phyloP scores from a whole-genome alignment of 37 sponge, comb jelly and placozoan genomes.

The Amphimedon queenslandica region DNA sequence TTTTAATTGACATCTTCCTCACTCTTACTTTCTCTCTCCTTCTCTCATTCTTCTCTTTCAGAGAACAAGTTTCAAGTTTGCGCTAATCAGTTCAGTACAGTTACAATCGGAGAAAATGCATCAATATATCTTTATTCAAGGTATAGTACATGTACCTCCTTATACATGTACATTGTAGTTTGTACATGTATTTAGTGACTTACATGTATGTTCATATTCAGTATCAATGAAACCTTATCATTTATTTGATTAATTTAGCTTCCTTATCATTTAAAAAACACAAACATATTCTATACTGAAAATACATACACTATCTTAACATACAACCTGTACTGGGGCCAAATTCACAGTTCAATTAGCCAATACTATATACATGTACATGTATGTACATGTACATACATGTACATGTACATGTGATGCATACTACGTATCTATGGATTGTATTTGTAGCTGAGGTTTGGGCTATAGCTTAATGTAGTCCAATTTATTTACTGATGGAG shows the following conservation, averaged over 20 bases:
- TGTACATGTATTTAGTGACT: not conserved
- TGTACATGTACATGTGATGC: not conserved
- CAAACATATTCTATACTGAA: not conserved
- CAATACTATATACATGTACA: not conserved
- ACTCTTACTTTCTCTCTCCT: not conserved
- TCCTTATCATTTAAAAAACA: too few species aligned
- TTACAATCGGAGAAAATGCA: not conserved
- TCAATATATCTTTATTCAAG: not conserved
- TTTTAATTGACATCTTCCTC: too few species aligned
- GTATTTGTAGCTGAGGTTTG: too few species aligned
- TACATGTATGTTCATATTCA: too few species aligned
- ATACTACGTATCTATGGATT: not conserved
- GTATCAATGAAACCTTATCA: too few species aligned
- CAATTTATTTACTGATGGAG: too few species aligned
- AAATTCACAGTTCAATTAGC: too few species aligned
- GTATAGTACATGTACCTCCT: not conserved
- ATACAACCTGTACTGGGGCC: too few species aligned
- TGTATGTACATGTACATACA: not conserved
- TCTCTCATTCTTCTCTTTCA: not conserved
- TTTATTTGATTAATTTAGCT: too few species aligned
- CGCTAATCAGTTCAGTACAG: not conserved
- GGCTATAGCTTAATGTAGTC: too few species aligned
- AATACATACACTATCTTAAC: not conserved
- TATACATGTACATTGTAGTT: not conserved
- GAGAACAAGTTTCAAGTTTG: not conserved